These are phyloP conservation scores for Hylaeus volcanicus DNA, from an alignment of 1,140 invertebrate species.

Conservation along the genomic window DNA sequence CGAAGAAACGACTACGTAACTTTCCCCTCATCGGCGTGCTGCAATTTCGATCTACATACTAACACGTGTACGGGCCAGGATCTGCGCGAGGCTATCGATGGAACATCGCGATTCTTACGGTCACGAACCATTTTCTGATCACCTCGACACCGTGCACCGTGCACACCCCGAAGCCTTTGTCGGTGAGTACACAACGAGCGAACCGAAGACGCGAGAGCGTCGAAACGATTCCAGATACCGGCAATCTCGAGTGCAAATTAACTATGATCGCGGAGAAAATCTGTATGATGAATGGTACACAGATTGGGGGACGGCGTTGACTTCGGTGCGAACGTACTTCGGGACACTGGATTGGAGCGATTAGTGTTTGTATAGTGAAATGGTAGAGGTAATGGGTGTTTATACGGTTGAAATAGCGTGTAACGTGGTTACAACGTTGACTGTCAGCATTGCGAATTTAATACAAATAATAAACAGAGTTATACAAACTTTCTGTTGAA, in stretches of 20 bases:
- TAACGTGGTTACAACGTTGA: too few species aligned
- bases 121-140: slow-evolving; percentile 21
- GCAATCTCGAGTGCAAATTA: neutral
- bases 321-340: neutral
- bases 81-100: slow-evolving; percentile 2
- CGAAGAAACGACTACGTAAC: slow-evolving; percentile 12
- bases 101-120: slow-evolving; percentile 13
- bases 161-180: neutral
- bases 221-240: neutral
- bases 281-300: neutral
- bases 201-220: too few species aligned
- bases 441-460: too few species aligned
- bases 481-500: too few species aligned
- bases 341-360: too few species aligned
- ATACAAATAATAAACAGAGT: too few species aligned
- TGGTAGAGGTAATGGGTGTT: too few species aligned
- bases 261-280: neutral
- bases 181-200: neutral
- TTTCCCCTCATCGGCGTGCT: slow-evolving; percentile 2
- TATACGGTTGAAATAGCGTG: too few species aligned
- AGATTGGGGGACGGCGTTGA: neutral
- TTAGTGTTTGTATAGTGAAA: too few species aligned
- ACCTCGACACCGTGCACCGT: neutral
- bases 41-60: slow-evolving; percentile 25
- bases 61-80: slow-evolving; percentile 11